Conservation (phyloP, 2,888 invertebrate species). For the Cosmia pyralina region DNA sequence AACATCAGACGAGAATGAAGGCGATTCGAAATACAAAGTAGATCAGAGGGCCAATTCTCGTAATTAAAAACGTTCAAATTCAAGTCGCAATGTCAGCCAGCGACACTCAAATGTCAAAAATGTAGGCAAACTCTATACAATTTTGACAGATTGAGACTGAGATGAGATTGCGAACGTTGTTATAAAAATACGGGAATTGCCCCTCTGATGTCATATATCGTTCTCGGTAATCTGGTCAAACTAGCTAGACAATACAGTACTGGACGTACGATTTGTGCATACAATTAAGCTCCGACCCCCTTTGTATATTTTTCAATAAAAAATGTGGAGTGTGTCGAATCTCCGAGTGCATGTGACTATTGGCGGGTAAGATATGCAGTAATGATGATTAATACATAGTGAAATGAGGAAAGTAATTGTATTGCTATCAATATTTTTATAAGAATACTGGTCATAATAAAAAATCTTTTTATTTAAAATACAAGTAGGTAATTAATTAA, state of each 20-base stretch:
- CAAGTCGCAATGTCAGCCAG: too few species aligned
- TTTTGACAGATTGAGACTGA: too few species aligned
- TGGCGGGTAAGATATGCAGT: conserved; percentile 29
- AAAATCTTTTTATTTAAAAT: not conserved
- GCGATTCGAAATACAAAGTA: conserved; percentile 41
- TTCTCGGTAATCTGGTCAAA: conserved; percentile 47
- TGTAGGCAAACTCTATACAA: too few species aligned
- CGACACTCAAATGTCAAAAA: too few species aligned
- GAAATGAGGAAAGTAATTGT: conserved; percentile 18
- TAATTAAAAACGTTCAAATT: too few species aligned
- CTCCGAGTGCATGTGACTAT: conserved; percentile 48
- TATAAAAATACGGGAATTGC: too few species aligned
- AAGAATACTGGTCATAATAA: not conserved
- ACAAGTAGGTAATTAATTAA: too few species aligned
- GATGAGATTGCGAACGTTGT: too few species aligned
- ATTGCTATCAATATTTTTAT: not conserved
- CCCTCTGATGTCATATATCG: conserved; percentile 59
- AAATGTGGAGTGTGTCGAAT: conserved; percentile 61
- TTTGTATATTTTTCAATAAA: conserved; percentile 54
- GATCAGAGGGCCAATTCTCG: too few species aligned
- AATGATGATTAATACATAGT: conserved; percentile 37
- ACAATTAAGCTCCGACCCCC: conserved; percentile 56
- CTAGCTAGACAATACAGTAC: conserved; percentile 41
- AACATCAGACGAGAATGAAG: conserved; percentile 23
- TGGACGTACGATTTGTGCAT: conserved; percentile 48